A percentile compares a stretch with the other conserved stretches of the same genome.
Conservation (phyloP, 2,797 vertebrate genomes). For the Aldrovandia affinis region DNA sequence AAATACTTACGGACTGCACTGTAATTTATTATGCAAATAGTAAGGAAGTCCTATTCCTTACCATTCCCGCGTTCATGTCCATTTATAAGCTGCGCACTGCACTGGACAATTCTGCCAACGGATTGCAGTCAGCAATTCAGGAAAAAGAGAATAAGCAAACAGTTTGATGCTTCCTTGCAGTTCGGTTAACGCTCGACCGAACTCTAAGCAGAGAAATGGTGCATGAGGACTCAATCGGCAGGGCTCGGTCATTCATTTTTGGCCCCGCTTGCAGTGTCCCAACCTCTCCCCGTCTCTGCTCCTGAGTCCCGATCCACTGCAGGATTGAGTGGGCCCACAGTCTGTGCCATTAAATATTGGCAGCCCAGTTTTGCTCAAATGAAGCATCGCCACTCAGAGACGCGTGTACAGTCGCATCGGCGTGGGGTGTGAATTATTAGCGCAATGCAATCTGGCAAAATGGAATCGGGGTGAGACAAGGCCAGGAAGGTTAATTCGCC, state of each 20-base stretch:
- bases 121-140: neutral
- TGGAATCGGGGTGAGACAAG: neutral
- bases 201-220: too few species aligned
- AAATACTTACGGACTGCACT: too few species aligned
- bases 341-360: slow-evolving; percentile 1
- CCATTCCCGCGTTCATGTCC: neutral
- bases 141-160: too few species aligned
- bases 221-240: neutral
- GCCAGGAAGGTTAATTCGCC: neutral
- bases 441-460: neutral
- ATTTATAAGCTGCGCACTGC: neutral
- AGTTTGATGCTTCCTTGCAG: too few species aligned
- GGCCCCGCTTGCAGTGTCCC: neutral
- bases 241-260: neutral
- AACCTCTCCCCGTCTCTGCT: neutral
- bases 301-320: neutral
- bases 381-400: neutral
- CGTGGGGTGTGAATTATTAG: neutral
- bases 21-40: too few species aligned
- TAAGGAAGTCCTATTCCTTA: neutral
- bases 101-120: neutral
- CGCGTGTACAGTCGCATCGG: neutral
- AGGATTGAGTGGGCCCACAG: neutral
- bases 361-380: slow-evolving; percentile 9
- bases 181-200: too few species aligned